phyloP scores from a whole-genome alignment of 2,888 invertebrate genomes.

The Pristionchus maxplancki region DNA sequence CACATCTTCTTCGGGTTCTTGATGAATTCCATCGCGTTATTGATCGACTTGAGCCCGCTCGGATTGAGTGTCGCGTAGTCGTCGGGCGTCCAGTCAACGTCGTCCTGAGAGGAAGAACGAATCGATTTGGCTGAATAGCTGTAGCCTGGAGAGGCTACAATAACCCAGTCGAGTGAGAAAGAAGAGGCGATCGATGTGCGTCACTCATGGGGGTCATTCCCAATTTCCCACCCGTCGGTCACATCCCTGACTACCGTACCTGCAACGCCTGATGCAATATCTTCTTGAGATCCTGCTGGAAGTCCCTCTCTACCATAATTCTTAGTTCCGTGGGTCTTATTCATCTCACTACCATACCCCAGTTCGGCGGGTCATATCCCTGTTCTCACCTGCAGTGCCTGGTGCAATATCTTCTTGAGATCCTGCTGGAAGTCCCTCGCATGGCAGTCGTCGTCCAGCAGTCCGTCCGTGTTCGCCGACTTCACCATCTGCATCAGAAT shows the following conservation, averaged over 20 bases:
- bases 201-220: not conserved
- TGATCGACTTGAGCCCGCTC: constrained; percentile 91
- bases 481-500: constrained; percentile 94
- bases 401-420: constrained; percentile 75
- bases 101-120: constrained; percentile 59
- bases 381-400: constrained; percentile 72
- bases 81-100: constrained; percentile 73
- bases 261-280: constrained; percentile 76
- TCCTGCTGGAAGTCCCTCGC: constrained; percentile 75
- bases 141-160: not conserved
- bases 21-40: constrained; percentile 90
- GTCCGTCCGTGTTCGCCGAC: constrained; percentile 91
- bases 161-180: not conserved
- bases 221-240: no score
- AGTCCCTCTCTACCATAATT: constrained; percentile 67
- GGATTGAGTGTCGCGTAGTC: constrained; percentile 85
- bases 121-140: not conserved
- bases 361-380: not conserved
- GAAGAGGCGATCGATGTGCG: no score
- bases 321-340: not conserved
- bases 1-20: constrained; percentile 96
- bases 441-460: constrained; percentile 97
- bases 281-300: constrained; percentile 74
- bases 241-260: constrained; percentile 57
- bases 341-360: not conserved